Conservation (phyloP, 1,140 invertebrate species). For the Tigriopus japonicus region DNA sequence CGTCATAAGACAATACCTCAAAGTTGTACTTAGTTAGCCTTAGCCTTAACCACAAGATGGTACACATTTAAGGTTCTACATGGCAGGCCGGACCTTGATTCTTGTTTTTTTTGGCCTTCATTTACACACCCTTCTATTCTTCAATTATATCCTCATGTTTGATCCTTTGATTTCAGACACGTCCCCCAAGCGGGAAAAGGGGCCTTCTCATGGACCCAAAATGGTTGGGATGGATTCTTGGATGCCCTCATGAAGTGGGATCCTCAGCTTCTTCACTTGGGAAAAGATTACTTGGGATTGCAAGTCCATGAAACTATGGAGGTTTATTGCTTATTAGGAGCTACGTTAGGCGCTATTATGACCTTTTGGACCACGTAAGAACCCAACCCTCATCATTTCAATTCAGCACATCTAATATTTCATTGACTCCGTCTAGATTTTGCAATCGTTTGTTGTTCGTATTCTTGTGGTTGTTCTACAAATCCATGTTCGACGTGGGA, state of each 20-base stretch:
- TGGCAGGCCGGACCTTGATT: too few species aligned
- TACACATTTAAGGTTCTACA: too few species aligned
- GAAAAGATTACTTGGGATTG: neutral
- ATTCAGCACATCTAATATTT: too few species aligned
- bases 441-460: slow-evolving; percentile 36
- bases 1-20: too few species aligned
- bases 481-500: slow-evolving; percentile 53
- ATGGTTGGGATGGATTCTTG: neutral
- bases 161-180: neutral
- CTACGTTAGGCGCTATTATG: neutral
- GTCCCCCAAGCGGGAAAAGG: neutral
- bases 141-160: too few species aligned
- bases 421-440: neutral
- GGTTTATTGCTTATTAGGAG: neutral
- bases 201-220: neutral
- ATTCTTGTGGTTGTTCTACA: slow-evolving; percentile 48
- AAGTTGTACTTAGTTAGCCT: too few species aligned
- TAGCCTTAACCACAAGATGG: too few species aligned
- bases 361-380: neutral
- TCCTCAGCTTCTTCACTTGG: neutral
- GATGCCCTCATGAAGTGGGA: neutral
- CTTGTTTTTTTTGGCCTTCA: too few species aligned
- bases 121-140: too few species aligned
- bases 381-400: too few species aligned
- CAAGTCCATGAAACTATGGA: neutral